phyloP scores from a whole-genome alignment of 2,113 vertebrate genomes.

The Siphamia tubifer region DNA sequence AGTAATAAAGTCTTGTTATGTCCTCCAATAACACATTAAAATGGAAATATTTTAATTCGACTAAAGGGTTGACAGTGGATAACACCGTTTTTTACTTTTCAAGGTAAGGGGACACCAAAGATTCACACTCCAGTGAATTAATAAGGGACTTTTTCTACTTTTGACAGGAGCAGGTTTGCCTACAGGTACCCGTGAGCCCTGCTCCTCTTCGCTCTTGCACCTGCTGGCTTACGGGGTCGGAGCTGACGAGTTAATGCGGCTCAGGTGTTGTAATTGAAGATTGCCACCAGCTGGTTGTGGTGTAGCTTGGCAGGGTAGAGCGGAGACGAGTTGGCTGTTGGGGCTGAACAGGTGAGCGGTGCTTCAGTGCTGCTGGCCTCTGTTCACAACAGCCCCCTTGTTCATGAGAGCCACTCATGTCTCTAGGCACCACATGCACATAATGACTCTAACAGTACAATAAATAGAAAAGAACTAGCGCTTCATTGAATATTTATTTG shows the following conservation, averaged over 20 bases:
- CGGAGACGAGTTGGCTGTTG: constrained; percentile 41
- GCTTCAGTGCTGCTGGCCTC: constrained; percentile 52
- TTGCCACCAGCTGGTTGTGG: constrained; percentile 66
- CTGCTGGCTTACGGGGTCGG: constrained; percentile 42
- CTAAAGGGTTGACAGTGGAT: too few relatives aligned
- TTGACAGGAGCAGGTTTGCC: constrained; percentile 15
- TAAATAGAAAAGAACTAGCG: constrained; percentile 14
- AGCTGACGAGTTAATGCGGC: constrained; percentile 52
- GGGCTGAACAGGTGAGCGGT: constrained; percentile 62
- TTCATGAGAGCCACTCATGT: constrained; percentile 57
- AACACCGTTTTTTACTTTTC: not conserved
- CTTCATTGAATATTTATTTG: constrained; percentile 66
- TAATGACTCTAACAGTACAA: constrained; percentile 34
- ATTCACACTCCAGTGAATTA: not conserved
- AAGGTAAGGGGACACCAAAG: not conserved
- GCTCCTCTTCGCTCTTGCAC: constrained; percentile 17
- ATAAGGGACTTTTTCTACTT: constrained; percentile 15
- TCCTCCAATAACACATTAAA: too few relatives aligned
- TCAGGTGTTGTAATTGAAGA: constrained; percentile 74
- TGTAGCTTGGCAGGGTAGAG: constrained; percentile 60
- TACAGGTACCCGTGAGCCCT: not conserved
- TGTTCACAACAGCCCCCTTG: constrained; percentile 58
- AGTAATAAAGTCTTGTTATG: too few relatives aligned
- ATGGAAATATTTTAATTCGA: too few relatives aligned
- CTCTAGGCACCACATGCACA: constrained; percentile 37